Percentiles rank a stretch among this genome's conserved stretches.
Evolutionary conservation across 2,888 invertebrate species (phyloP).

Genomic region (Mimachlamys varia): DNA sequence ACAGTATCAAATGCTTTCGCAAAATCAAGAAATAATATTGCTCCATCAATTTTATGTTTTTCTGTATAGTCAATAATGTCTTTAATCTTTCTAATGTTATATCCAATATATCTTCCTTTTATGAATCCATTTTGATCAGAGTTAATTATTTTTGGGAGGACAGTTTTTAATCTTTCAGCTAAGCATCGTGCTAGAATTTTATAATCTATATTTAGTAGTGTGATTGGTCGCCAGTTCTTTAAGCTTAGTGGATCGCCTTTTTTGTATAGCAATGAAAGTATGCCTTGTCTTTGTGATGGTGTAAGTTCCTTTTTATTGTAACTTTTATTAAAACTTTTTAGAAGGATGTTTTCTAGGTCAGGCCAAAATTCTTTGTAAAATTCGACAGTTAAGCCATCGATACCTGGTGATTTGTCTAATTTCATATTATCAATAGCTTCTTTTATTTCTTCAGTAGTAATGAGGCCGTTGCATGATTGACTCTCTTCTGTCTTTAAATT

Average conservation of each 20-base stretch:
- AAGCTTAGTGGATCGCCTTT: constrained; percentile 4
- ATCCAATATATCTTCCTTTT: background rate
- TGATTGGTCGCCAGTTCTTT: constrained; percentile 46
- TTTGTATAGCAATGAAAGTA: constrained; percentile 37
- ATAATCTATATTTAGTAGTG: constrained; percentile 39
- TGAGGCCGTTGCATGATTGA: too few relatives aligned
- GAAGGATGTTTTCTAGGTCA: background rate
- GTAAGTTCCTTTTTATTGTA: background rate
- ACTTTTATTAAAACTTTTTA: background rate
- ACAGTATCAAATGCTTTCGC: constrained; percentile 48
- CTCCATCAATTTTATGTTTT: constrained; percentile 34
- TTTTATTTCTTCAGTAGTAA: too few relatives aligned
- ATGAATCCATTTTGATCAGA: constrained; percentile 40
- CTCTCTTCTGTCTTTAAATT: too few relatives aligned
- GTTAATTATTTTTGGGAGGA: constrained; percentile 18
- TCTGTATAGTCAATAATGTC: constrained; percentile 48
- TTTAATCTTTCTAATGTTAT: background rate
- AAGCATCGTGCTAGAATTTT: too few relatives aligned
- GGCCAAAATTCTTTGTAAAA: constrained; percentile 32
- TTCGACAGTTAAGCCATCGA: constrained; percentile 32
- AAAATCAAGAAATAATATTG: constrained; percentile 46
- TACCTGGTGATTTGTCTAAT: constrained; percentile 37
- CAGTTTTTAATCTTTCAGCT: constrained; percentile 37
- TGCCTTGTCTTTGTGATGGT: background rate
- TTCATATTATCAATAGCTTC: background rate